These are phyloP conservation scores for Cyprinodon variegatus DNA, from an alignment of 2,113 vertebrate species.

Conservation along the genomic window DNA sequence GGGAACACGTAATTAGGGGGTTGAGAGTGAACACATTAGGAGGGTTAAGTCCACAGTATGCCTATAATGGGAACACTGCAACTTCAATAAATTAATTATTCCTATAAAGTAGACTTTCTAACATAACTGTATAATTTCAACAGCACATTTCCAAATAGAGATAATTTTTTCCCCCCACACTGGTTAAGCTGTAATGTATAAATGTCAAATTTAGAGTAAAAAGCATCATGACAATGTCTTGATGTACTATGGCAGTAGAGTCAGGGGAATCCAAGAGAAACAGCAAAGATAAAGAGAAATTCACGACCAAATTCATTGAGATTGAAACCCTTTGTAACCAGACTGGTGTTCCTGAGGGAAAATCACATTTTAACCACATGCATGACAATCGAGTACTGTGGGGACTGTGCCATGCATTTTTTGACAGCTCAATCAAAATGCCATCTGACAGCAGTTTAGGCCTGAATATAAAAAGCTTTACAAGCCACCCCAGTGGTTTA, in stretches of 20 bases:
- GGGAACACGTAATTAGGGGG: too few relatives aligned
- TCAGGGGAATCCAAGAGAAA: slow-evolving; percentile 48
- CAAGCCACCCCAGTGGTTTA: slow-evolving; percentile 25
- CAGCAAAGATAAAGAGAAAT: slow-evolving; percentile 63
- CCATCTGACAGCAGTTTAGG: slow-evolving; percentile 48
- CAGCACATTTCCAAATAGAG: neutral
- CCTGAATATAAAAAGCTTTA: slow-evolving; percentile 46
- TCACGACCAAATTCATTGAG: slow-evolving; percentile 42
- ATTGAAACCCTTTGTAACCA: slow-evolving; percentile 33
- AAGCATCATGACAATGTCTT: slow-evolving; percentile 31
- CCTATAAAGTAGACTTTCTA: neutral
- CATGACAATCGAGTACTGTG: slow-evolving; percentile 42
- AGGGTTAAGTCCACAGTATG: too few relatives aligned
- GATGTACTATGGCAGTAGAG: slow-evolving; percentile 20
- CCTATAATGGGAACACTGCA: too few relatives aligned
- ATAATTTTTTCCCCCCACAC: neutral
- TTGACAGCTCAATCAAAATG: slow-evolving; percentile 54
- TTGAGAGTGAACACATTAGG: too few relatives aligned
- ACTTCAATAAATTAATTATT: neutral
- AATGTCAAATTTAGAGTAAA: slow-evolving; percentile 38
- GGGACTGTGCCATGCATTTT: slow-evolving; percentile 37
- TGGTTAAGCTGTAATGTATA: slow-evolving; percentile 23
- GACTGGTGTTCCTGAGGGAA: slow-evolving; percentile 56
- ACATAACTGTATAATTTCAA: neutral
- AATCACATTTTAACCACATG: slow-evolving; percentile 49